Conservation (phyloP, 2,888 invertebrate genomes). For the Chymomyza amoena region DNA sequence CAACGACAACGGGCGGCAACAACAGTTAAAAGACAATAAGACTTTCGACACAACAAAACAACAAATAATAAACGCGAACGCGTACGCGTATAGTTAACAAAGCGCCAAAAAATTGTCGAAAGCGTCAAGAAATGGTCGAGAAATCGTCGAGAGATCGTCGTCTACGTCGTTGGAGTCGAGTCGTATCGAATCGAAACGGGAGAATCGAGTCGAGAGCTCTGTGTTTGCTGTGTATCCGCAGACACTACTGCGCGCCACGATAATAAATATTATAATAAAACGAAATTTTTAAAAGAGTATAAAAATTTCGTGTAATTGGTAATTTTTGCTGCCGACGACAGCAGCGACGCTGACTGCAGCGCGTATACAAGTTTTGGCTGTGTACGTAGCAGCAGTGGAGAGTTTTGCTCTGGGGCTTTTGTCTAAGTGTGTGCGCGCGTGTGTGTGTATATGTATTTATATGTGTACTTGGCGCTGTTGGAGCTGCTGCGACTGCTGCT, state of each 20-base stretch:
- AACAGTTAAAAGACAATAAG: slow-evolving; percentile 71
- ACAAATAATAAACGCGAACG: slow-evolving; percentile 57
- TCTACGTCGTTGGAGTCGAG: slow-evolving; percentile 36
- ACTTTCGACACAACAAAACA: slow-evolving; percentile 41
- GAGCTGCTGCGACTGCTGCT: neutral
- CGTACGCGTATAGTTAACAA: slow-evolving; percentile 21
- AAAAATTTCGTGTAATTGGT: slow-evolving; percentile 79
- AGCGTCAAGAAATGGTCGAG: slow-evolving; percentile 26
- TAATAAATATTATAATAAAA: slow-evolving; percentile 79
- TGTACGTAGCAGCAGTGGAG: slow-evolving; percentile 24
- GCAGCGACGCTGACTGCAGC: slow-evolving; percentile 42
- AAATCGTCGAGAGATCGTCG: slow-evolving; percentile 34
- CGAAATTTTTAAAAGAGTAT: slow-evolving; percentile 79
- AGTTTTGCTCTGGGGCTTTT: slow-evolving; percentile 33
- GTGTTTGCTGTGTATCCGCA: slow-evolving; percentile 65
- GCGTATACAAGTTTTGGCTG: slow-evolving; percentile 27
- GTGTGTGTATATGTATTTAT: neutral
- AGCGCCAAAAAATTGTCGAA: slow-evolving; percentile 22
- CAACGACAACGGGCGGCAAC: slow-evolving; percentile 43
- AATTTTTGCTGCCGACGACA: slow-evolving; percentile 72
- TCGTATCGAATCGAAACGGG: slow-evolving; percentile 31
- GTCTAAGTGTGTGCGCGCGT: neutral
- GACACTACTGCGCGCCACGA: slow-evolving; percentile 78
- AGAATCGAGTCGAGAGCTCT: slow-evolving; percentile 34
- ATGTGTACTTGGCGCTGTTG: neutral